Evolutionary conservation across 2,113 vertebrate species (phyloP), one percentile per base, ranked within the genome.

Genomic region (Megaleporinus macrocephalus): DNA sequence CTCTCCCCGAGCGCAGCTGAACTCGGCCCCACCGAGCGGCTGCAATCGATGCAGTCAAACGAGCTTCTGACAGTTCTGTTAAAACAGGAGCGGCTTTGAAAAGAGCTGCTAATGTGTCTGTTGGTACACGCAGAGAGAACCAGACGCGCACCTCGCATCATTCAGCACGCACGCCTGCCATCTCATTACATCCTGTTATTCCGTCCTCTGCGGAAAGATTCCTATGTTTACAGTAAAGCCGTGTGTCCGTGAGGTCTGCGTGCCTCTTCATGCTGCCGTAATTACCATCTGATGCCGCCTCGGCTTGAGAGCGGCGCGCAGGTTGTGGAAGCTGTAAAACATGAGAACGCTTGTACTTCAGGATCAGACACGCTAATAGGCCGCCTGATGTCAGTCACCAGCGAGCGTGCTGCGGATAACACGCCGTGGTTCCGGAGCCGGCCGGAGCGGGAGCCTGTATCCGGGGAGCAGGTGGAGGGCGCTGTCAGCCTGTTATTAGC

Each of bases 241-340:
- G 57, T 29, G 33, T 24, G 30, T 73, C 15, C 80, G 75, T 44
- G 27, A 27, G 26, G 53, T 57, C 10, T 81, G 61, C 30, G 18
- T 89, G 91, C 90, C 76, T 83, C 84, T 65, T 93, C 93, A 91
- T 89, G 92, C 88, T 65, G 68, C 30, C 55, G 81, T 93, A 94
- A 93, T 92, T 92, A 83, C 89, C 79, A 83, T 90, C 90, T 90
- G 88, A 92, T 89, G 84, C 77, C 33, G 65, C 62, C 61, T 75
- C 41, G 10, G 33, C 24, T 80, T 47, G 62, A 86, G 85, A 83
- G 10, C 22, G 4, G 76, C 79, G 65, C 85, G 84, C 81, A 78
- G 72, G 81, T 84, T 84, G 84, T 33, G 61, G 74, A 80, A 84
- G 15, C 76, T 83, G 84, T 87, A 81, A 88, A 90, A 91, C 91